Base-by-base conservation (phyloP, 2,888 invertebrate species). In the Hemicrepidius hirtus region DNA sequence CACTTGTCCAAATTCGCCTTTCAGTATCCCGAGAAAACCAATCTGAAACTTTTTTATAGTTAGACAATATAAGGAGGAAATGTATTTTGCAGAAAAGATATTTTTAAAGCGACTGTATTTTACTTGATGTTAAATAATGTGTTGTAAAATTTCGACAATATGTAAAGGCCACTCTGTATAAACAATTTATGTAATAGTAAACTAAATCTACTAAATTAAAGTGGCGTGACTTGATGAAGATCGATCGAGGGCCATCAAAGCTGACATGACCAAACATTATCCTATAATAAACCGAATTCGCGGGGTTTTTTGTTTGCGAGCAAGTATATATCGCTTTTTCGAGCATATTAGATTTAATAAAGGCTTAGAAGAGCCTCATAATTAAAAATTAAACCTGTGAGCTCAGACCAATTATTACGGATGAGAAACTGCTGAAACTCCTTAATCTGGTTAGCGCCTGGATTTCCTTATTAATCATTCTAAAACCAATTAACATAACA, bases 221-320 rank as follows among this genome's bases (percentile, higher is more conserved):
- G 57, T 37, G 57, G 37, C 57, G 18, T 50, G 21, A 66, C 40
- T 21, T 2, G 59, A 66, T 65, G 41, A 13, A 20, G 20, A 68
- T 71, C 21, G 21, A 59, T 63, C 24, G 35, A 41, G 37, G 13
- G 13, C 44, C 40, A 59, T 62, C 28, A 32, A 21, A 44, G 46
- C 12, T 62, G 62, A 66, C 66, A 66, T 55, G 20, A 66, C 20
- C 66, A 50, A 66, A 66, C 37, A 66, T 18, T 53, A 40, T 55
- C 32, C 13, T 40, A 50, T 37, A 66, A 66, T 41, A 55, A 37
- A 37, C 55, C 35, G 55, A 55, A 55, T 32, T 55, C 32, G 10
- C 32, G 55, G 32, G 16, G 16, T 12, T 28, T 55, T 53, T 55
- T 53, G n/a, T 16, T 32, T 16, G 32, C 16, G 3, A 20, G 49